Conservation (phyloP, 2,888 invertebrate species). For the Hesperia comma region DNA sequence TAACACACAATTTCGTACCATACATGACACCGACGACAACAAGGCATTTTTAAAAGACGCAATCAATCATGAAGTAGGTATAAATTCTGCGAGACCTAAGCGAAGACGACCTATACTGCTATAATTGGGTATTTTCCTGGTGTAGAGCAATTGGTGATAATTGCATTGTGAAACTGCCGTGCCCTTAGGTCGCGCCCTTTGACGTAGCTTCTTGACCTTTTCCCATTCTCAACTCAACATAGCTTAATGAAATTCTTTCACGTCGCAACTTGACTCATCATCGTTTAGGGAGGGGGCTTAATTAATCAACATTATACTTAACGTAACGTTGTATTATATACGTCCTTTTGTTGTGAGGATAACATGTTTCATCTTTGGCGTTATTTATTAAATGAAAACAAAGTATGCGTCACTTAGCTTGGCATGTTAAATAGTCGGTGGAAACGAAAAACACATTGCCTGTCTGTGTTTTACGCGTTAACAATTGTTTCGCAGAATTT, state of each 20-base stretch:
- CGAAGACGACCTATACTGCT: too few species aligned
- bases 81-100: too few species aligned
- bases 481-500: not conserved
- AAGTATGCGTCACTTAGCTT: not conserved
- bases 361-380: not conserved
- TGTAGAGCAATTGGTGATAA: too few species aligned
- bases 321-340: too few species aligned
- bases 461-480: not conserved
- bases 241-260: constrained; percentile 48
- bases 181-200: not conserved
- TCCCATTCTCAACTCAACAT: not conserved
- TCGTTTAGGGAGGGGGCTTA: not conserved
- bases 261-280: constrained; percentile 27
- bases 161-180: not conserved
- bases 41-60: too few species aligned
- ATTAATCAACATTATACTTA: not conserved
- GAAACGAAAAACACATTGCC: not conserved
- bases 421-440: not conserved
- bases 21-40: too few species aligned
- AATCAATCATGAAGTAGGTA: too few species aligned
- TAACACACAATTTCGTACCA: too few species aligned
- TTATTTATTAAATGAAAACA: constrained; percentile 1
- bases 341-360: not conserved
- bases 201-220: constrained; percentile 1
- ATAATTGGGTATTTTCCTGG: too few species aligned